Percentiles rank a stretch among this genome's conserved stretches.
Conservation (phyloP, 2,797 vertebrate species). For the Eremophila alpestris region DNA sequence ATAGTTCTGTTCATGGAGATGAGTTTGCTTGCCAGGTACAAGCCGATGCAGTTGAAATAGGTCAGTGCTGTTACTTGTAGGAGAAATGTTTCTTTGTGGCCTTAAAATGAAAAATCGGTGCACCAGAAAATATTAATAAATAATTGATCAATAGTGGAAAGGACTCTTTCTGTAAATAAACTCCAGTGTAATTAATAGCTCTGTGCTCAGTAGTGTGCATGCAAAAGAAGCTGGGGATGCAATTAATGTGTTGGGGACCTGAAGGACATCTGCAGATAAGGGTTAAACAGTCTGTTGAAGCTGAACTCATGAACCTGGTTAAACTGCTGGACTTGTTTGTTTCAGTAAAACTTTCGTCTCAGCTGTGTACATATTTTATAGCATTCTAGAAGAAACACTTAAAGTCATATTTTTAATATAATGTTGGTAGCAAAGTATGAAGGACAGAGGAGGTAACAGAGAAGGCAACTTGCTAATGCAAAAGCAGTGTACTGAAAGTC, state of each 20-base stretch:
- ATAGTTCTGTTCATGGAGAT: background rate
- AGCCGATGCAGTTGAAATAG: conserved; percentile 25
- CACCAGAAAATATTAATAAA: conserved; percentile 85
- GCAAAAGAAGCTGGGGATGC: conserved; percentile 84
- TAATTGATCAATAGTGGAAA: conserved; percentile 92
- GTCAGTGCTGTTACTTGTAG: conserved; percentile 67
- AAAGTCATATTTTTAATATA: conserved; percentile 65
- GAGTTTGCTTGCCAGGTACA: background rate
- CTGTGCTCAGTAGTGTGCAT: conserved; percentile 87
- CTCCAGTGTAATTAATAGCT: conserved; percentile 91
- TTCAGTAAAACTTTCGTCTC: conserved; percentile 75
- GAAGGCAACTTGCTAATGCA: conserved; percentile 82
- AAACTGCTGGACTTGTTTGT: conserved; percentile 78
- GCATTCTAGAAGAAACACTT: conserved; percentile 63
- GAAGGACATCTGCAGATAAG: conserved; percentile 87
- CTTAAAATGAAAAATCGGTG: conserved; percentile 79
- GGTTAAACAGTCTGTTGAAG: conserved; percentile 85
- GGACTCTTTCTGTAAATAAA: conserved; percentile 86
- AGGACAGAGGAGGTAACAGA: conserved; percentile 74
- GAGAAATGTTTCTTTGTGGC: conserved; percentile 77
- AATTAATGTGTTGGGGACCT: conserved; percentile 83
- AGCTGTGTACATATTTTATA: conserved; percentile 33
- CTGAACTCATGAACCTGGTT: conserved; percentile 78
- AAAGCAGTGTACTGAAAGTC: conserved; percentile 85
- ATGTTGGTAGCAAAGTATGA: conserved; percentile 65